Percentiles rank a stretch among this genome's conserved stretches.
Evolutionary conservation across 2,797 vertebrate genomes (phyloP).

Genomic region (Sphenopsis melanotis): DNA sequence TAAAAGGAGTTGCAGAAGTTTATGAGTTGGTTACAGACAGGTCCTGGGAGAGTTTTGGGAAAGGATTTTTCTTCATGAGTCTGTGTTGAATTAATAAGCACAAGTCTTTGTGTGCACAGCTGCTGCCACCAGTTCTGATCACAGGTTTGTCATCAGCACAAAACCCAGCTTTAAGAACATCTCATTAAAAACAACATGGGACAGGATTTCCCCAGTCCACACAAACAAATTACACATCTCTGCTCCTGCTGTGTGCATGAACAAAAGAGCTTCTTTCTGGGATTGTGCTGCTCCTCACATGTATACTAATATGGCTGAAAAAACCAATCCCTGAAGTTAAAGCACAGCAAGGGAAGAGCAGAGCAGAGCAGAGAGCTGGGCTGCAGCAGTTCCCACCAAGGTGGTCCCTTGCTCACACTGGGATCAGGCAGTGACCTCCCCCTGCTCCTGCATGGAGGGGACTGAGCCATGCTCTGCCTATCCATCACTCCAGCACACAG

Average conservation of each 20-base stretch:
- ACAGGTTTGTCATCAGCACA: neutral
- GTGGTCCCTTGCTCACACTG: accelerated
- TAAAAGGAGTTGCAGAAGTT: neutral
- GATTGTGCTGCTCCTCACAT: neutral
- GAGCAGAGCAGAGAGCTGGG: neutral
- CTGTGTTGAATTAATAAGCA: neutral
- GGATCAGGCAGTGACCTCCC: neutral
- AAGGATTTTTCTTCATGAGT: neutral
- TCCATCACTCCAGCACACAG: neutral
- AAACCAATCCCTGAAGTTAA: neutral
- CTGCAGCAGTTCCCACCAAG: neutral
- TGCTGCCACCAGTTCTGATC: neutral
- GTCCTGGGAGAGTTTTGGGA: neutral
- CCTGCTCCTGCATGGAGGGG: neutral
- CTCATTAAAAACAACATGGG: neutral
- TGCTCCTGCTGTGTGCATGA: neutral
- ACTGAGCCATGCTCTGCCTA: accelerated
- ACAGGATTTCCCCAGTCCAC: neutral
- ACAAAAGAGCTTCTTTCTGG: neutral
- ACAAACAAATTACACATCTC: neutral
- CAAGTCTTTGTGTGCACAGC: neutral
- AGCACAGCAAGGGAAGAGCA: neutral
- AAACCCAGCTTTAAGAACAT: neutral
- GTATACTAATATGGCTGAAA: neutral
- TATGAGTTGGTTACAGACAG: accelerated